These are phyloP conservation scores for Phlogophora meticulosa DNA, from an alignment of 2,888 invertebrate genomes.

Conservation along the genomic window DNA sequence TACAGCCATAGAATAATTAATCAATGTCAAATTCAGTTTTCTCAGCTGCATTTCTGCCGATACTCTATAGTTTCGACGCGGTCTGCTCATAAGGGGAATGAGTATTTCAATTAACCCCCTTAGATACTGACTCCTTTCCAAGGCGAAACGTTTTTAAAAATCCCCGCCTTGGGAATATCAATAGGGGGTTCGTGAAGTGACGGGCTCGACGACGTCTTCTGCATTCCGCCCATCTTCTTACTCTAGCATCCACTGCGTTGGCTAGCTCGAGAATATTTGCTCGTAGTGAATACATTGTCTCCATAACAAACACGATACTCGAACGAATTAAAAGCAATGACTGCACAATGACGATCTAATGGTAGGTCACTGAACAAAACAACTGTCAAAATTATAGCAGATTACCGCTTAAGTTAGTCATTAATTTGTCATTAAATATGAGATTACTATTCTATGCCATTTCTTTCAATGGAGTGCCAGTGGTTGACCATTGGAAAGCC, in stretches of 20 bases:
- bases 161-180: background rate
- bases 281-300: background rate
- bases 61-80: conserved; percentile 12
- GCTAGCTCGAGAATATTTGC: background rate
- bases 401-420: no score
- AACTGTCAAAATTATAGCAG: no score
- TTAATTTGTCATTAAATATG: no score
- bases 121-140: background rate
- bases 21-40: background rate
- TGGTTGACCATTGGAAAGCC: no score
- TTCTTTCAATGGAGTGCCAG: no score
- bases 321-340: no score
- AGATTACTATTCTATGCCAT: no score
- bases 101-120: background rate
- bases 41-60: background rate
- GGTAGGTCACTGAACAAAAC: no score
- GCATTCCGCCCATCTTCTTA: background rate
- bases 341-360: no score
- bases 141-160: background rate
- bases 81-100: conserved; percentile 9
- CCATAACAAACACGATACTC: no score
- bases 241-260: background rate
- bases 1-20: conserved; percentile 5
- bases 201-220: background rate
- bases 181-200: background rate